phyloP scores from a whole-genome alignment of 30 jellyfish, hydroid and myxozoan genomes.

The Aurelia coerulea region DNA sequence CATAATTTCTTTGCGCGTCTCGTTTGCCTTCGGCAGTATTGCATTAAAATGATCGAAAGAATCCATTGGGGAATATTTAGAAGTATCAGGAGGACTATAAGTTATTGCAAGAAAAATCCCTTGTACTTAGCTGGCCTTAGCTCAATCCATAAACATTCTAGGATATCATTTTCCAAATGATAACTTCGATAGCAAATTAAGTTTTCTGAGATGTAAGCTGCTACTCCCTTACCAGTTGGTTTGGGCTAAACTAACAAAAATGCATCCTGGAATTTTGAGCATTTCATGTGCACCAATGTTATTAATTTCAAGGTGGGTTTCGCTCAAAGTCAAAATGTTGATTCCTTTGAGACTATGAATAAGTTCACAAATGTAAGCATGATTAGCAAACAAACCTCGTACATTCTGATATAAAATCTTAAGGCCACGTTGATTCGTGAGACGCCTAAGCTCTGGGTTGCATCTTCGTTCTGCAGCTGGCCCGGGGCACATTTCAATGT shows the following conservation, averaged over 20 bases:
- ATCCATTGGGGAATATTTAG: slow-evolving; percentile 54
- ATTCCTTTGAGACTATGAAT: slow-evolving; percentile 49
- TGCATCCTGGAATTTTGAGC: slow-evolving; percentile 73
- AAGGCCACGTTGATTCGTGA: slow-evolving; percentile 68
- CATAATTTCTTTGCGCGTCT: slow-evolving; percentile 48
- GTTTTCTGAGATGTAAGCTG: slow-evolving; percentile 52
- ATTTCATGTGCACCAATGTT: slow-evolving; percentile 58
- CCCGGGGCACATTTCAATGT: slow-evolving; percentile 34
- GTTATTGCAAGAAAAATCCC: slow-evolving; percentile 46
- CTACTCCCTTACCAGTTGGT: slow-evolving; percentile 18
- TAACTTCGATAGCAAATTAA: slow-evolving; percentile 61
- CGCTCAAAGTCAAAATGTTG: slow-evolving; percentile 67
- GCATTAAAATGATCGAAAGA: slow-evolving; percentile 53
- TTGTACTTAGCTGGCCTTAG: slow-evolving; percentile 44
- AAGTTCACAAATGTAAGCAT: no score
- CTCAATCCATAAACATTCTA: not conserved
- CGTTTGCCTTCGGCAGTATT: slow-evolving; percentile 59
- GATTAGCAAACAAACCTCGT: slow-evolving; percentile 60
- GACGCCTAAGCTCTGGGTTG: slow-evolving; percentile 58
- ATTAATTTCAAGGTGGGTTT: slow-evolving; percentile 63
- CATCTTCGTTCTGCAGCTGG: slow-evolving; percentile 46
- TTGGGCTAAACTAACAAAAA: slow-evolving; percentile 39
- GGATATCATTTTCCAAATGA: slow-evolving; percentile 37
- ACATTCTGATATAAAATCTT: slow-evolving; percentile 72
- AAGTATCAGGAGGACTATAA: slow-evolving; percentile 66